Conservation (phyloP, 1,140 invertebrate species). For the Schlechtendalia chinensis region DNA sequence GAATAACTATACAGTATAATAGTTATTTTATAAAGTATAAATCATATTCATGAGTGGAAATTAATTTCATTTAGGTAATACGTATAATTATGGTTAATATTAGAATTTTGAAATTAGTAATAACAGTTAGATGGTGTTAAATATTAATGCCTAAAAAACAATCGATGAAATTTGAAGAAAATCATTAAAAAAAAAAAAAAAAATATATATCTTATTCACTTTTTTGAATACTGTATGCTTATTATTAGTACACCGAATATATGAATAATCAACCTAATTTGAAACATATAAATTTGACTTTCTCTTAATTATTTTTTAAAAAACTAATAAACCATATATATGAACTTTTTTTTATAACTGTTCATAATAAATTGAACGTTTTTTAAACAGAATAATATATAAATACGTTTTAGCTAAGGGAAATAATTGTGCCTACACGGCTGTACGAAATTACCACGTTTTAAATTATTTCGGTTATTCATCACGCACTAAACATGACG, state of each 20-base stretch:
- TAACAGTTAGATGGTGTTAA: too few species aligned
- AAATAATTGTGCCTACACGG: constrained; percentile 31
- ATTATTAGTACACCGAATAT: not conserved
- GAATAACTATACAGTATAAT: too few species aligned
- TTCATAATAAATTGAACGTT: not conserved
- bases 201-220: not conserved
- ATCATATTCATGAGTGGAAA: too few species aligned
- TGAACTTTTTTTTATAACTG: too few species aligned
- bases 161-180: not conserved
- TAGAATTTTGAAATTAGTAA: too few species aligned
- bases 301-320: not conserved
- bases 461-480: constrained; percentile 13
- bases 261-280: too few species aligned
- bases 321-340: too few species aligned
- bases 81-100: too few species aligned
- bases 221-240: not conserved
- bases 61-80: too few species aligned
- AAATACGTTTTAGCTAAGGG: not conserved
- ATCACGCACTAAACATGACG: constrained; percentile 32
- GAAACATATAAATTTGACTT: not conserved
- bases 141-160: not conserved
- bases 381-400: not conserved
- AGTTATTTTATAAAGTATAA: too few species aligned
- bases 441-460: constrained; percentile 18
- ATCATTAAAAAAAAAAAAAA: not conserved